Base-by-base conservation (phyloP, 2,797 vertebrate genomes). In the Darevskia nairensis region DNA sequence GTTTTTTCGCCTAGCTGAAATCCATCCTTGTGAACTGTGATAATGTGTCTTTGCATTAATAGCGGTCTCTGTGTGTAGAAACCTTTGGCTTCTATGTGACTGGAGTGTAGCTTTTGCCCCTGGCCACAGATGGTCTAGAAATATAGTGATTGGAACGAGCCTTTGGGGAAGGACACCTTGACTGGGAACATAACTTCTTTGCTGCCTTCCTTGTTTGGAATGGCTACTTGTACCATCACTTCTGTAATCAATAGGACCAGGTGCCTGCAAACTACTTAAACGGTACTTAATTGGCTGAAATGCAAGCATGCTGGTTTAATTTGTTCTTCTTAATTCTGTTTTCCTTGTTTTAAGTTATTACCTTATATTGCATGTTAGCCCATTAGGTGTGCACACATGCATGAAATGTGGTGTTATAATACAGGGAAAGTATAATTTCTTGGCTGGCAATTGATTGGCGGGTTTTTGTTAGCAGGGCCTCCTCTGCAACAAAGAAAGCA, bases 401-500 rank as follows among this genome's bases (percentile, higher is more conserved):
- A 50, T 82, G 19, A 55, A 25, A 27, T 41, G 23, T 61, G 25
- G 6, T 72, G 68, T 80, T 81, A 87, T 50, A 78, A 78, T 78
- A 0, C 19, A 11, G 35, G 19, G 7, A 7, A 75, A 39, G 9
- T 29, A 3, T 80, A n/a, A 59, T 39, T n/a, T 66, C 1, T 82
- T 90, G 83, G 4, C n/a, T 68, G 82, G 87, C 27, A 39, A 35
- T 50, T 35, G 77, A 79, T 66, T 35, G 76, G 84, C 25, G 61
- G 50, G 19, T 1, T 89, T 59, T 89, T 11, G 7, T 46, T 79
- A 75, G 50, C 15, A 41, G 71, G 41, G 80, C 50, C 7, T 25
- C 84, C 61, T 69, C n/a, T 79, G 7, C 77, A 88, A 3, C 41
- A 82, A 85, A 29, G 80, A 91, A 4, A 88, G 9, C 0, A 6